These are phyloP conservation scores for Diplodus puntazzo DNA, from an alignment of 2,797 vertebrate species.

Conservation along the genomic window DNA sequence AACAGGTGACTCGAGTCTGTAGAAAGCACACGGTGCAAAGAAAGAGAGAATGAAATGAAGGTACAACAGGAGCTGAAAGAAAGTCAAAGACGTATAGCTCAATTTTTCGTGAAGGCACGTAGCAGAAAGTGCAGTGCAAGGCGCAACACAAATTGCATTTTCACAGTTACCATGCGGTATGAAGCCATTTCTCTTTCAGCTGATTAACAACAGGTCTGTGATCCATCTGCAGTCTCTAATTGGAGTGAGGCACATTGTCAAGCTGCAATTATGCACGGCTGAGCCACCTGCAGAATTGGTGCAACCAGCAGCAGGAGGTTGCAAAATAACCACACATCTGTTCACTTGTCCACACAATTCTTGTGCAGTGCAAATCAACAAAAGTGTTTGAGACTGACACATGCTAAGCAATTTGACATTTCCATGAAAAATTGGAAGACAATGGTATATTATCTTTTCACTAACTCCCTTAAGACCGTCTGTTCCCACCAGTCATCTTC, in stretches of 20 bases:
- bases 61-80: not conserved
- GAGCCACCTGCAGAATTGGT: slow-evolving; percentile 9
- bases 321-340: slow-evolving; percentile 6
- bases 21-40: slow-evolving; percentile 2
- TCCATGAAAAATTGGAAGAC: not conserved
- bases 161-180: not conserved
- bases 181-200: slow-evolving; percentile 2
- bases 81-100: slow-evolving; percentile 3
- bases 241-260: slow-evolving; percentile 34
- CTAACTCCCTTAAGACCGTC: not conserved
- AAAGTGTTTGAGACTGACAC: not conserved
- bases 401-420: not conserved
- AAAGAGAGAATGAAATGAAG: not conserved
- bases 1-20: slow-evolving; percentile 16
- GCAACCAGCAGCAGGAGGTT: not conserved
- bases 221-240: slow-evolving; percentile 41
- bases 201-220: slow-evolving; percentile 27
- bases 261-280: slow-evolving; percentile 22
- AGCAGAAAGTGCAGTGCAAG: not conserved
- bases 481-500: not conserved
- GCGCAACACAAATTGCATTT: slow-evolving; percentile 14
- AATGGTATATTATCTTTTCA: not conserved
- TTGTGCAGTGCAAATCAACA: not conserved
- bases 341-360: not conserved
- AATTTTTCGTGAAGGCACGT: not conserved